phyloP scores from a whole-genome alignment of 2,797 vertebrate species.

The Salarias fasciatus region DNA sequence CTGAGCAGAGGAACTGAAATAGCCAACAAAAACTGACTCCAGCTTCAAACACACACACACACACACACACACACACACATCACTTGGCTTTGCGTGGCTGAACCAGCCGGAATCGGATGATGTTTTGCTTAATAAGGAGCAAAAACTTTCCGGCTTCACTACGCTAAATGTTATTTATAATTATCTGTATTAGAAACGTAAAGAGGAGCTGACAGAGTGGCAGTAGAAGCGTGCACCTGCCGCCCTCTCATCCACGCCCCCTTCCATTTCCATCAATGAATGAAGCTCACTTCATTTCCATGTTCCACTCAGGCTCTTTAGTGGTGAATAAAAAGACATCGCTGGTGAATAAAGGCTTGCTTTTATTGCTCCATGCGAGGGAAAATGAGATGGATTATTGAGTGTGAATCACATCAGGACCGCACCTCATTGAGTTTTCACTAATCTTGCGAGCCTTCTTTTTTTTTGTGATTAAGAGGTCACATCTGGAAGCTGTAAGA shows the following conservation, averaged over 20 bases:
- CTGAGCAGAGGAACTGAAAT: constrained; percentile 44
- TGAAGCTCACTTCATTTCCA: constrained; percentile 65
- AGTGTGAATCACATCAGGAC: constrained; percentile 42
- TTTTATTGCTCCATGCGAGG: constrained; percentile 64
- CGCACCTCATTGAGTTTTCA: constrained; percentile 67
- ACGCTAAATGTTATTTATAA: constrained; percentile 34
- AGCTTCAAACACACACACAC: constrained; percentile 26
- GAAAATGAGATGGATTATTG: constrained; percentile 72
- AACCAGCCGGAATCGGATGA: constrained; percentile 25
- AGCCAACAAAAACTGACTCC: constrained; percentile 39
- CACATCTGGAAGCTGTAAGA: constrained; percentile 60
- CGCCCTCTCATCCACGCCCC: constrained; percentile 40
- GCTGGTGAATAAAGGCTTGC: constrained; percentile 54
- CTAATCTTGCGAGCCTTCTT: constrained; percentile 55
- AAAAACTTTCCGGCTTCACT: constrained; percentile 30
- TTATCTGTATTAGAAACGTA: constrained; percentile 46
- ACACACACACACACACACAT: constrained; percentile 35
- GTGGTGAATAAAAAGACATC: constrained; percentile 68
- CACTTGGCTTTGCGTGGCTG: not conserved
- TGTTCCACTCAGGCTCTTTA: constrained; percentile 61
- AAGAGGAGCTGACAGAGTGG: constrained; percentile 52
- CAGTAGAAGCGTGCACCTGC: constrained; percentile 62
- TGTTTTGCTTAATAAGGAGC: constrained; percentile 20
- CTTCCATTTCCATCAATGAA: constrained; percentile 54
- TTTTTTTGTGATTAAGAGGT: constrained; percentile 70